Evolutionary conservation across 2,888 invertebrate species (phyloP).

Genomic region (Gnatocerus cornutus): DNA sequence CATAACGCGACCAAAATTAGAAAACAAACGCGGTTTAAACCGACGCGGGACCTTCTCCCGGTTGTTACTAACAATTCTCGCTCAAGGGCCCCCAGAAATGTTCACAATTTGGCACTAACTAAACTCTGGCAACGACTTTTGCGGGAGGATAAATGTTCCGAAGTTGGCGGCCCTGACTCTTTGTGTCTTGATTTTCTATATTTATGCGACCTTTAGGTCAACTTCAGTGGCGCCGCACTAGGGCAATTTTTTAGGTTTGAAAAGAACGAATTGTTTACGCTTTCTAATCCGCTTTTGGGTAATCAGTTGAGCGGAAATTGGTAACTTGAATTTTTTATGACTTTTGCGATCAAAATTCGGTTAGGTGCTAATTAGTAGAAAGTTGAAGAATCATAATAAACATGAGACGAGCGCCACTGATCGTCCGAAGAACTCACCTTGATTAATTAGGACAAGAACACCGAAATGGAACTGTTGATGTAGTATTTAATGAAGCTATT

Average conservation of each 20-base stretch:
- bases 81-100: neutral
- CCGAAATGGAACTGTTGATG: slow-evolving; percentile 27
- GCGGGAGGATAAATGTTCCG: neutral
- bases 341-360: too few species aligned
- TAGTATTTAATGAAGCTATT: slow-evolving; percentile 29
- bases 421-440: slow-evolving; percentile 25
- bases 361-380: neutral
- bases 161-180: slow-evolving; percentile 42
- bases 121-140: neutral
- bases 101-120: neutral
- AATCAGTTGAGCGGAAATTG: too few species aligned
- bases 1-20: slow-evolving; percentile 9
- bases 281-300: neutral
- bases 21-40: slow-evolving; percentile 7
- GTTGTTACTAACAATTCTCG: neutral
- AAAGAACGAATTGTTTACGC: neutral
- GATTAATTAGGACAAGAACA: slow-evolving; percentile 36
- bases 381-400: neutral
- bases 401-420: slow-evolving; percentile 15
- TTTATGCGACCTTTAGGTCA: slow-evolving; percentile 38
- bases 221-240: slow-evolving; percentile 34
- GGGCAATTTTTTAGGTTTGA: neutral
- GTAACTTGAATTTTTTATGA: too few species aligned
- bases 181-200: slow-evolving; percentile 36
- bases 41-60: neutral